A percentile compares a stretch with the other conserved stretches of the same genome.
Evolutionary conservation across 2,797 vertebrate species (phyloP).

Genomic region (Phoeniculus purpureus): DNA sequence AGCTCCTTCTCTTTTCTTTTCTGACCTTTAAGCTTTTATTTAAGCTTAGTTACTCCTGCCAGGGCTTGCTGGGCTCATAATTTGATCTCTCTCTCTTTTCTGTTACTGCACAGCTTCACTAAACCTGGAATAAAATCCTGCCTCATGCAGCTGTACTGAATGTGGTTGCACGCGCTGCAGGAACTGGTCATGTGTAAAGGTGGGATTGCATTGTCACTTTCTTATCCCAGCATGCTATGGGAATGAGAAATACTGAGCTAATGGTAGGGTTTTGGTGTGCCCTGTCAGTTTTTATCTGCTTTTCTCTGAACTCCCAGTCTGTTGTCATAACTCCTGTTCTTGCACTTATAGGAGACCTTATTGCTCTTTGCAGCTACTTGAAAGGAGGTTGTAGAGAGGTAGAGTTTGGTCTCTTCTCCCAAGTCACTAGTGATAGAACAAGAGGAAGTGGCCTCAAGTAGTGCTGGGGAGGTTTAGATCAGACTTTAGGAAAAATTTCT

Average conservation of each 20-base stretch:
- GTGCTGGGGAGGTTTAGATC: too few species aligned
- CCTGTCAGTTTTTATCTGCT: background rate
- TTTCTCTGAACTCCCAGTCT: background rate
- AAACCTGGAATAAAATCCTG: background rate
- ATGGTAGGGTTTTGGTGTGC: background rate
- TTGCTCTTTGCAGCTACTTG: too few species aligned
- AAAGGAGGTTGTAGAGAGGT: too few species aligned
- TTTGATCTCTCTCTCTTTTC: background rate
- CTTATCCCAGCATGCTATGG: background rate
- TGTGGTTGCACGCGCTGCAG: background rate
- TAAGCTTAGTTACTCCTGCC: background rate
- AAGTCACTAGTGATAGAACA: too few species aligned
- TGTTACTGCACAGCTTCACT: background rate
- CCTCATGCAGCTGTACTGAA: background rate
- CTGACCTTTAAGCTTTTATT: background rate
- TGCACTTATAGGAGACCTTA: too few species aligned
- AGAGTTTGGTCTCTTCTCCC: too few species aligned
- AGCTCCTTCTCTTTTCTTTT: background rate
- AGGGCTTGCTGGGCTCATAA: background rate
- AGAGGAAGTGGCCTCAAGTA: too few species aligned
- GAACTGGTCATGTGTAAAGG: background rate
- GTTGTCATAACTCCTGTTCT: background rate
- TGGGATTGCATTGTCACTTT: background rate
- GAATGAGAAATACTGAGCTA: background rate
- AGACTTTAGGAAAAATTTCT: too few species aligned